phyloP scores from a whole-genome alignment of 2,888 invertebrate genomes.

The Tetheella fluctuosa region DNA sequence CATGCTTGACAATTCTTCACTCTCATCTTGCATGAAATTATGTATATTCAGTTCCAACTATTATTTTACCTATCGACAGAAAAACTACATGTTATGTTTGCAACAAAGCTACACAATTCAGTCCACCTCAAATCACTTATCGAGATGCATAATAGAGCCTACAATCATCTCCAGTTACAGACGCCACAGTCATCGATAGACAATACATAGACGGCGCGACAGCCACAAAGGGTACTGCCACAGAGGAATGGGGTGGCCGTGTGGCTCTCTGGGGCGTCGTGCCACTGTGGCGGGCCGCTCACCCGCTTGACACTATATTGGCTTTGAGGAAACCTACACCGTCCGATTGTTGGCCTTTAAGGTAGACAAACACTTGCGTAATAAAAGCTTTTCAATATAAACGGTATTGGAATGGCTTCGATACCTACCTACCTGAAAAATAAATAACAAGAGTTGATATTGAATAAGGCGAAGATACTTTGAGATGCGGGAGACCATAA shows the following conservation, averaged over 20 bases:
- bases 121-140: background rate
- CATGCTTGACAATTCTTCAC: too few relatives aligned
- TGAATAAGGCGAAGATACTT: background rate
- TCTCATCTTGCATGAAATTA: too few relatives aligned
- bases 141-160: background rate
- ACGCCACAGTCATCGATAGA: constrained; percentile 30
- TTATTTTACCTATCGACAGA: too few relatives aligned
- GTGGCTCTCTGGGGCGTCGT: constrained; percentile 71
- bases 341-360: constrained; percentile 77
- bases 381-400: constrained; percentile 9
- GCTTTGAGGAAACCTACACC: constrained; percentile 64
- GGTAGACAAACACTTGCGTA: constrained; percentile 40
- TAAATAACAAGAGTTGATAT: background rate
- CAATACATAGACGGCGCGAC: constrained; percentile 51
- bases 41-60: too few relatives aligned
- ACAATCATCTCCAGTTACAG: constrained; percentile 19
- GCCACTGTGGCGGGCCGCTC: constrained; percentile 67
- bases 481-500: too few relatives aligned
- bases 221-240: constrained; percentile 56
- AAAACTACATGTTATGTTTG: too few relatives aligned
- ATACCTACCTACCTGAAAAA: background rate
- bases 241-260: constrained; percentile 64
- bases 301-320: constrained; percentile 68
- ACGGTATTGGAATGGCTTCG: background rate
- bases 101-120: background rate